These are phyloP conservation scores for Halcyon chelicuti DNA, from an alignment of 2,797 vertebrate species.

Conservation along the genomic window DNA sequence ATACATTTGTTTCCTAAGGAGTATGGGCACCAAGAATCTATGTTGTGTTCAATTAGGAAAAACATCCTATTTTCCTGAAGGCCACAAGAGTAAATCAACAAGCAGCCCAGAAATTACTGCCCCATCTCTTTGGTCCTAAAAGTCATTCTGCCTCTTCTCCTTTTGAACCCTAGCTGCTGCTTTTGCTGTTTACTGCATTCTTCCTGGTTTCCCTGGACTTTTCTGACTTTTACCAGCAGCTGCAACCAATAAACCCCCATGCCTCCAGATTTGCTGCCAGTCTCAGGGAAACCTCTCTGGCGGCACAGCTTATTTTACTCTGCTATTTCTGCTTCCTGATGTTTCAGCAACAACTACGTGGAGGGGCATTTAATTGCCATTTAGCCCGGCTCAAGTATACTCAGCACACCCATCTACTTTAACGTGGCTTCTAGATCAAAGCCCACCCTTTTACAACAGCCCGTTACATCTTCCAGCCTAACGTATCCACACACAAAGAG, in stretches of 20 bases:
- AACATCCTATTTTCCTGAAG: background rate
- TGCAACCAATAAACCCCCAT: background rate
- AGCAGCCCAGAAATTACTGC: background rate
- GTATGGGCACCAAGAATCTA: background rate
- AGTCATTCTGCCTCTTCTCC: background rate
- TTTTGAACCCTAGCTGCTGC: background rate
- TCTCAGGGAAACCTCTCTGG: slow-evolving; percentile 1
- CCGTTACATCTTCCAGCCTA: background rate
- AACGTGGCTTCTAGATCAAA: background rate
- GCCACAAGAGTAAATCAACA: background rate
- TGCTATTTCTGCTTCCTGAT: slow-evolving; percentile 41
- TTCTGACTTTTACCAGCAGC: background rate
- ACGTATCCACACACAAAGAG: background rate
- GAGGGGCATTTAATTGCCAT: slow-evolving; percentile 18
- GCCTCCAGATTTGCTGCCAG: slow-evolving; percentile 3
- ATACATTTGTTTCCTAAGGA: background rate
- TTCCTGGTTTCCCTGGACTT: background rate
- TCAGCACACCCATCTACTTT: slow-evolving; percentile 13
- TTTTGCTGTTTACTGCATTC: background rate
- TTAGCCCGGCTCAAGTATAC: slow-evolving; percentile 1
- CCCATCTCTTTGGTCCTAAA: background rate
- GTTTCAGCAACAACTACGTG: slow-evolving; percentile 32
- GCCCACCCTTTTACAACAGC: background rate
- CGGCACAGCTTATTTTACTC: background rate
- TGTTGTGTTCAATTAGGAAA: background rate